These are phyloP conservation scores for Aix galericulata DNA, from an alignment of 2,113 vertebrate genomes.

Conservation along the genomic window DNA sequence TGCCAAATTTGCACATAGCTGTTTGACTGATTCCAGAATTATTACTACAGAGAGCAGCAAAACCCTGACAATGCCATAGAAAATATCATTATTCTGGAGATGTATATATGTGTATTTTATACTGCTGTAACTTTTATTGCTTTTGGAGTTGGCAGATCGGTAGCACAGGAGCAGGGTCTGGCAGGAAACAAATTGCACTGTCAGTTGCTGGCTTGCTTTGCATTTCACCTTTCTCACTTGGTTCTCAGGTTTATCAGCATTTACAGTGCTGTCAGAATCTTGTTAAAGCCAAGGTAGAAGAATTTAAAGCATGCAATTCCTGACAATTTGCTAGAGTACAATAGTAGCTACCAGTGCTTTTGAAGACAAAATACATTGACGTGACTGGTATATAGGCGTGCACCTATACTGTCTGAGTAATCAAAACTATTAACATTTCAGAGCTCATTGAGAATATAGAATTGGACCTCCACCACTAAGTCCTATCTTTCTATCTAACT, in stretches of 20 bases:
- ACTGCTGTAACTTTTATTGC: background rate
- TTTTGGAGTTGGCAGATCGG: background rate
- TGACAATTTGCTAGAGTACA: constrained; percentile 5
- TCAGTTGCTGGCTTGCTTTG: constrained; percentile 7
- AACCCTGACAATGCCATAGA: background rate
- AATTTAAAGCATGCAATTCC: background rate
- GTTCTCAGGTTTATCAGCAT: background rate
- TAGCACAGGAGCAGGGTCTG: background rate
- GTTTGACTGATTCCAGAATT: constrained; percentile 16
- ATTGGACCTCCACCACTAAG: background rate
- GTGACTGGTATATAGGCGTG: background rate
- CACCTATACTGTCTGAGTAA: background rate
- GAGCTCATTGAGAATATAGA: background rate
- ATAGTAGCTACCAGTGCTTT: background rate
- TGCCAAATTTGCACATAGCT: background rate
- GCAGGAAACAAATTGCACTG: background rate
- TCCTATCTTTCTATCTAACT: background rate
- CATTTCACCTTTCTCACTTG: background rate
- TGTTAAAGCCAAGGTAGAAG: background rate
- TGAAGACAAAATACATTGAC: background rate
- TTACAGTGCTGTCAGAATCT: background rate
- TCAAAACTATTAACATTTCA: background rate
- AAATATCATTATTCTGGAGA: background rate
- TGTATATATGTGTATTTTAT: background rate
- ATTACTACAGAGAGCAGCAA: constrained; percentile 25